Evolutionary conservation across 2,888 invertebrate species (phyloP), one percentile per base, ranked within the genome.

Genomic region (Drosophila mercatorum): DNA sequence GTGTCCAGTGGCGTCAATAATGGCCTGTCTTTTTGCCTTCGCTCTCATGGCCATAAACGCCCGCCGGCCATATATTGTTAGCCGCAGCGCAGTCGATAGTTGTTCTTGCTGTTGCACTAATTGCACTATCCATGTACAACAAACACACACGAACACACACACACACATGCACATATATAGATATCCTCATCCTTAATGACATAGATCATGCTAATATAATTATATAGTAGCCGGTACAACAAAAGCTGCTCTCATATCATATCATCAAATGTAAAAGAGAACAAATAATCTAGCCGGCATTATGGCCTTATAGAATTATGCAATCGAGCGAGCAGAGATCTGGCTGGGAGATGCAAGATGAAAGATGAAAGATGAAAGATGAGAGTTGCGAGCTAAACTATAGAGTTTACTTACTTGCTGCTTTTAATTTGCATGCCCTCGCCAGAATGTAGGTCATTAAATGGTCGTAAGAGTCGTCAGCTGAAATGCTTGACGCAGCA

Each of bases 131-230:
- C 66, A 70, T 75, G 79, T 47, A 63, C 66, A 64, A 47, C 72
- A 67, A 60, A 67, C 46, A 44, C 53, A 44, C 22, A 22, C 17
- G 17, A 17, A 17, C 17, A 17, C 17, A 17, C 17, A 17, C 17
- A 17, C 22, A 22, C 22, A 22, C 22, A 22, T 22, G 22, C 43
- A 40, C 34, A 53, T 5, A 53, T 22, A 31, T 31, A 28, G n/a
- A 17, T 53, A 28, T 60, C 17, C 11, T 67, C 68, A 61, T 80
- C 49, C 72, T 56, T 81, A 79, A 85, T 89, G 89, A 83, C 90
- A 85, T 86, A 86, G 84, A 89, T 85, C 84, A 85, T 90, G 89
- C 83, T 83, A 88, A 85, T 85, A 85, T 85, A 90, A 90, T 85
- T 88, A 88, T 85, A 89, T 85, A 52, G 56, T 31, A 56, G 61